A percentile compares a stretch with the other conserved stretches of the same genome.
phyloP scores from a whole-genome alignment of 2,888 invertebrate genomes.

The Conops quadrifasciatus region DNA sequence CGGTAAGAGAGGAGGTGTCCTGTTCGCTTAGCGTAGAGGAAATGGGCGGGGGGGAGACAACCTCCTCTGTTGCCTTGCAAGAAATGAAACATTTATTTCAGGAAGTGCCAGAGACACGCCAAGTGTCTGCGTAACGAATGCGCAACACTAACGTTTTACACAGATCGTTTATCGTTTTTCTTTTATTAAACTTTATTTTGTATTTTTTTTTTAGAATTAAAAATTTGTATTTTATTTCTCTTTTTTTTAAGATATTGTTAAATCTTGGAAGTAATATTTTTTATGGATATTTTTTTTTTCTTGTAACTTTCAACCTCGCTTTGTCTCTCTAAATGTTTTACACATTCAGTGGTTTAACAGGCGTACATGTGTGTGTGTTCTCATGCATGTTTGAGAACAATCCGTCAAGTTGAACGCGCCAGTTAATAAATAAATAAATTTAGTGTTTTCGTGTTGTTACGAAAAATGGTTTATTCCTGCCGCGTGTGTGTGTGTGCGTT shows the following conservation, averaged over 20 bases:
- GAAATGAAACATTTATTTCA: too few relatives aligned
- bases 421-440: slow-evolving; percentile 61
- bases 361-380: neutral
- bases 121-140: neutral
- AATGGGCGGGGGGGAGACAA: too few relatives aligned
- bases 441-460: neutral
- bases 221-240: neutral
- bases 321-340: neutral
- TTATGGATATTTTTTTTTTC: neutral
- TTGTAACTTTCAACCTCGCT: neutral
- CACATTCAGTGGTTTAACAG: neutral
- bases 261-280: neutral
- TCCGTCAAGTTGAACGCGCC: slow-evolving; percentile 63
- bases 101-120: too few relatives aligned
- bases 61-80: too few relatives aligned
- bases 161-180: neutral
- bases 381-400: slow-evolving; percentile 55
- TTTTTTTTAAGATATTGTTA: neutral
- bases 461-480: neutral
- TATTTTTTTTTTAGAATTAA: too few relatives aligned
- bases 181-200: too few relatives aligned
- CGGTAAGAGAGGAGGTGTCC: too few relatives aligned
- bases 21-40: neutral
- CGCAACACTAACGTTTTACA: neutral
- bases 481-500: slow-evolving; percentile 27